Conservation (phyloP, 2,113 vertebrate genomes). For the Psephotus haematonotus region DNA sequence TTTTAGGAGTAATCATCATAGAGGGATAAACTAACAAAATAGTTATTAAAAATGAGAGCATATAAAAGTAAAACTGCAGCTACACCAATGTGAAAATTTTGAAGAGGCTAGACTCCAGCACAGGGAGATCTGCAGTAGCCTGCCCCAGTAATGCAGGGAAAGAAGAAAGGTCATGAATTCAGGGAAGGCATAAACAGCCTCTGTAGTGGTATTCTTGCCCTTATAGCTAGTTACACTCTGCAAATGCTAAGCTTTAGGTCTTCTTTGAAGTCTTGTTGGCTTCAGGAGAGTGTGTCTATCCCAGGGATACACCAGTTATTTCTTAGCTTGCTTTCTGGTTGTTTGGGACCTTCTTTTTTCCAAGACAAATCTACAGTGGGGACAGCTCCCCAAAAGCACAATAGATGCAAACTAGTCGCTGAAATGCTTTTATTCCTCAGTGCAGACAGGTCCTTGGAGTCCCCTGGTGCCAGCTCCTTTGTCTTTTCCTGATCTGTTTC, state of each 20-base stretch:
- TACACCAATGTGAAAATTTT: not conserved
- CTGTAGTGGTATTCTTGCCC: not conserved
- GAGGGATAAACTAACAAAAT: not conserved
- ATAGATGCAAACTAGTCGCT: not conserved
- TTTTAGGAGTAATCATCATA: not conserved
- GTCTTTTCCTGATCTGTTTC: not conserved
- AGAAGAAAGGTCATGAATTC: not conserved
- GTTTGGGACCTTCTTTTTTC: not conserved
- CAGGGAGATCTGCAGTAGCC: not conserved
- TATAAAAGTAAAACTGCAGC: not conserved
- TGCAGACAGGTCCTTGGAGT: not conserved
- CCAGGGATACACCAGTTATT: not conserved
- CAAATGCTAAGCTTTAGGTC: accelerated
- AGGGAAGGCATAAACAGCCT: not conserved
- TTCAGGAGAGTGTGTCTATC: not conserved
- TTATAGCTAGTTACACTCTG: not conserved
- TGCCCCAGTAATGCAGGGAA: not conserved
- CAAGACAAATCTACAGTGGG: accelerated
- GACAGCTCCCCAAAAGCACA: not conserved
- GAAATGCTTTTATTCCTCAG: not conserved
- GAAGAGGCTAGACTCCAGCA: not conserved
- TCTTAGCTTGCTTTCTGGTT: not conserved
- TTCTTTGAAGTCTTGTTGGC: not conserved
- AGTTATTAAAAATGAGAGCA: not conserved
- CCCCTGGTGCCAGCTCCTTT: not conserved